Percentiles rank a stretch among this genome's conserved stretches.
Evolutionary conservation across 2,888 invertebrate genomes (phyloP).

Genomic region (Eupithecia vulgata): DNA sequence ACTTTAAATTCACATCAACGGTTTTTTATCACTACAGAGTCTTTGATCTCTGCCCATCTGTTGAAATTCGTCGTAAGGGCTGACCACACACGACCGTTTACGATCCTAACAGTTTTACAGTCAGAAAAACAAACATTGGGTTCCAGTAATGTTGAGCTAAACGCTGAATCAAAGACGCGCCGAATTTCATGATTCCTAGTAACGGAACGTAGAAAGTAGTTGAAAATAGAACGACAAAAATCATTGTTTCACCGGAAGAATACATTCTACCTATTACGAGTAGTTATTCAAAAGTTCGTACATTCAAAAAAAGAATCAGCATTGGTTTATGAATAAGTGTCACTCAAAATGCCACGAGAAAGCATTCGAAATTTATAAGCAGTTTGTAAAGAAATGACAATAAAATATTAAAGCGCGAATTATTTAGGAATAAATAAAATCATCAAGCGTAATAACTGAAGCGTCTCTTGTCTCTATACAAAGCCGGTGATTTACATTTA

Average conservation of each 20-base stretch:
- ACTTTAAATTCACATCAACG: constrained; percentile 78
- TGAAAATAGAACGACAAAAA: constrained; percentile 51
- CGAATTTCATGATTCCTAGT: constrained; percentile 73
- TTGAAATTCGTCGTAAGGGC: constrained; percentile 82
- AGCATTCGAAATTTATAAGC: not conserved
- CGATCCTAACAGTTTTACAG: constrained; percentile 81
- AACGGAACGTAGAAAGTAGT: constrained; percentile 50
- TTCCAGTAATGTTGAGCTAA: constrained; percentile 74
- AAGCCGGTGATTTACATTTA: constrained; percentile 77
- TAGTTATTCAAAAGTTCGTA: not conserved
- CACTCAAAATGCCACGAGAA: constrained; percentile 1
- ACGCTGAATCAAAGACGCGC: constrained; percentile 76
- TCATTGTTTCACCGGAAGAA: constrained; percentile 39
- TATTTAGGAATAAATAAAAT: constrained; percentile 26
- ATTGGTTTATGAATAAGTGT: not conserved
- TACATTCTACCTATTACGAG: not conserved
- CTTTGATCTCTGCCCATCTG: constrained; percentile 82
- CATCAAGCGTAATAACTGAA: constrained; percentile 47
- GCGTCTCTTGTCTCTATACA: constrained; percentile 64
- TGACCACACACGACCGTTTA: constrained; percentile 83
- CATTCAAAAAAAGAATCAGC: constrained; percentile 19
- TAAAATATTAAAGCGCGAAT: not conserved
- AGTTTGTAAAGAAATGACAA: not conserved
- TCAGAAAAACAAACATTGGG: constrained; percentile 79
- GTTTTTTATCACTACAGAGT: constrained; percentile 72